Conservation (phyloP, 1,140 invertebrate species). For the Lethocerus indicus region DNA sequence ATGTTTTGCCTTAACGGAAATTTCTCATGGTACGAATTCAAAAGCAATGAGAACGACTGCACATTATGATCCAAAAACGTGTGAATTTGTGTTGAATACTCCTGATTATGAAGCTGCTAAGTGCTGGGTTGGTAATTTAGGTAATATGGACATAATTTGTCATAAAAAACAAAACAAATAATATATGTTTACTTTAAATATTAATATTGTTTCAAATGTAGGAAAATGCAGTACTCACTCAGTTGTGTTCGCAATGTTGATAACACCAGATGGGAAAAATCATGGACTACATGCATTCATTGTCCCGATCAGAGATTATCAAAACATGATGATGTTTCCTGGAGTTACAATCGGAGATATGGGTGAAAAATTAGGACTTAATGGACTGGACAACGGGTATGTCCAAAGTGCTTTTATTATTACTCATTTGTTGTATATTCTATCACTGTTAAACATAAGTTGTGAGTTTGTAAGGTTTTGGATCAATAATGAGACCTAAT, state of each 20-base stretch:
- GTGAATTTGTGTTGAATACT: conserved; percentile 77
- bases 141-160: conserved; percentile 26
- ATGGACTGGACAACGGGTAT: conserved; percentile 82
- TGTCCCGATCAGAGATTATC: conserved; percentile 60
- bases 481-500: too few relatives aligned
- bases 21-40: conserved; percentile 86
- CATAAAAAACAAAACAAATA: background rate
- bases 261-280: conserved; percentile 48
- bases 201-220: conserved; percentile 12
- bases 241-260: conserved; percentile 75
- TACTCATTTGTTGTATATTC: too few relatives aligned
- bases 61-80: conserved; percentile 56
- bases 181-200: background rate
- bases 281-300: conserved; percentile 79
- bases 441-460: too few relatives aligned
- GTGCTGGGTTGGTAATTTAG: conserved; percentile 85
- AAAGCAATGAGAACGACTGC: conserved; percentile 80
- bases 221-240: conserved; percentile 73
- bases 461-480: too few relatives aligned
- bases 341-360: conserved; percentile 62
- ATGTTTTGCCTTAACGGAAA: conserved; percentile 81
- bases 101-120: conserved; percentile 90
- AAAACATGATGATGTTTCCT: conserved; percentile 51
- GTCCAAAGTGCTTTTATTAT: too few relatives aligned
- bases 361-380: conserved; percentile 73